A percentile compares a stretch with the other conserved stretches of the same genome.
Conservation (phyloP, 2,888 invertebrate species). For the Hirtodrosophila trivittata region DNA sequence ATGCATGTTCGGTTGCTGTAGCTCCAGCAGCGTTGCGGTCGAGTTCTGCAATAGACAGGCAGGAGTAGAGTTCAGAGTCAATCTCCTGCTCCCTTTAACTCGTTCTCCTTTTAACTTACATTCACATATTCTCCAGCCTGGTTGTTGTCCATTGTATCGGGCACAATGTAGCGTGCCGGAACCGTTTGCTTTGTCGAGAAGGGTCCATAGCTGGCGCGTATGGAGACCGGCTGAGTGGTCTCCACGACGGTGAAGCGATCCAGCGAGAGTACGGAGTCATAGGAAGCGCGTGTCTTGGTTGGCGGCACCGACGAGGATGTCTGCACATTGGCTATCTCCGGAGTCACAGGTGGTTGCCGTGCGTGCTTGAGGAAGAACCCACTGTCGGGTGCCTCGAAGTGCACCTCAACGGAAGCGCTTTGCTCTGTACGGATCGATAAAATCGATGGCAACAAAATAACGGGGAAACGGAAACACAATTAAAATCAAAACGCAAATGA, state of each 20-base stretch:
- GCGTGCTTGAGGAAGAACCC: constrained; percentile 95
- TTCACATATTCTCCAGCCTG: constrained; percentile 79
- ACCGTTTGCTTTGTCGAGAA: constrained; percentile 98
- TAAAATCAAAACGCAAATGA: too few relatives aligned
- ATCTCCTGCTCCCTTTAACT: background rate
- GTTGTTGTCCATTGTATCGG: constrained; percentile 88
- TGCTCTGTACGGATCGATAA: constrained; percentile 85
- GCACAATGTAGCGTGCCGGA: constrained; percentile 93
- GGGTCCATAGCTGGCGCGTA: constrained; percentile 96
- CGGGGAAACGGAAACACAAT: constrained; percentile 1
- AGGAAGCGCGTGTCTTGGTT: constrained; percentile 56
- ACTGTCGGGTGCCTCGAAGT: constrained; percentile 95
- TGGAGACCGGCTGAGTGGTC: constrained; percentile 94
- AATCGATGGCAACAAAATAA: background rate
- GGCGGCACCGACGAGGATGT: constrained; percentile 71
- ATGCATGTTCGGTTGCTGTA: constrained; percentile 89
- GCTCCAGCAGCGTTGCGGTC: constrained; percentile 85
- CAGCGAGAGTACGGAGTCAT: constrained; percentile 90
- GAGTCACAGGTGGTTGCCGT: constrained; percentile 87
- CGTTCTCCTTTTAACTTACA: constrained; percentile 79
- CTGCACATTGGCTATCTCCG: constrained; percentile 80
- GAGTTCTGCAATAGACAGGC: constrained; percentile 84
- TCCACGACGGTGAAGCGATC: constrained; percentile 96
- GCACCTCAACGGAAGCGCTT: constrained; percentile 91
- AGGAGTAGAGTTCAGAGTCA: background rate